Conservation (phyloP, 2,888 invertebrate species). For the Drosophila demipolita region DNA sequence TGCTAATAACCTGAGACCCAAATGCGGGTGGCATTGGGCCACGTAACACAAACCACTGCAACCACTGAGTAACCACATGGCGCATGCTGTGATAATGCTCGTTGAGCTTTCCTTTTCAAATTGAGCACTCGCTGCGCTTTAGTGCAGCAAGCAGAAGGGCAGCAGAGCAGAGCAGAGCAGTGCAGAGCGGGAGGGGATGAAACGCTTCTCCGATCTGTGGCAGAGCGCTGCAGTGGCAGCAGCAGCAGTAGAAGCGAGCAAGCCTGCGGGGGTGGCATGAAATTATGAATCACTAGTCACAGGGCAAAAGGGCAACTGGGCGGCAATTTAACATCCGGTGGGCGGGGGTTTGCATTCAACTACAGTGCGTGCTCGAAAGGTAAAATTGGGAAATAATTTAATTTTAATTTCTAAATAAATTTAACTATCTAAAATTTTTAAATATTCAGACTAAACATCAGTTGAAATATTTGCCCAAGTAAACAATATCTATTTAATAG, state of each 20-base stretch:
- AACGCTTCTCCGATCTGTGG: constrained; percentile 48
- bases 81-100: constrained; percentile 77
- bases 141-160: neutral
- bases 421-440: too few species aligned
- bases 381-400: neutral
- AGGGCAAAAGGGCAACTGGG: constrained; percentile 26
- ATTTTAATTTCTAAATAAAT: too few species aligned
- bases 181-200: neutral
- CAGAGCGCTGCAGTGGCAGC: too few species aligned
- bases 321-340: constrained; percentile 65
- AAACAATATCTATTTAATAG: neutral
- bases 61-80: constrained; percentile 15
- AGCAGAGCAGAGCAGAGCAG: neutral
- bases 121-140: constrained; percentile 79
- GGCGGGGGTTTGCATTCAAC: constrained; percentile 10
- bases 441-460: neutral
- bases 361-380: constrained; percentile 2
- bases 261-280: constrained; percentile 36
- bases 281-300: constrained; percentile 68
- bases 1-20: constrained; percentile 58
- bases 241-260: neutral
- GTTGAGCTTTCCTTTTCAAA: constrained; percentile 75
- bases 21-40: constrained; percentile 66
- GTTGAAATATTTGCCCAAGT: neutral
- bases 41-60: constrained; percentile 24